Evolutionary conservation across 2,888 invertebrate species (phyloP).

Genomic region (Andrena dorsata): DNA sequence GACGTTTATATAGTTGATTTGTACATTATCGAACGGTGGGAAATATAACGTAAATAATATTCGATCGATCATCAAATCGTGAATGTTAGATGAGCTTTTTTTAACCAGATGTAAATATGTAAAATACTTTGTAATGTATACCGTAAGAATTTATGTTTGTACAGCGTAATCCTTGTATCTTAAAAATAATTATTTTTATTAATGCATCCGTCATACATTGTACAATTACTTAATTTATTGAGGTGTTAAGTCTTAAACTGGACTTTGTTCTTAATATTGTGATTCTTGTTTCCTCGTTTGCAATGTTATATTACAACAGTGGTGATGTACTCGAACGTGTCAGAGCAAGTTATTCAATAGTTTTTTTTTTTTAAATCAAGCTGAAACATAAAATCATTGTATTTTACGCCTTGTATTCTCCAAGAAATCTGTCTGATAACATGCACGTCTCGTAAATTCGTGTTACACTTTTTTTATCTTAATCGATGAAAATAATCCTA

Average conservation of each 20-base stretch:
- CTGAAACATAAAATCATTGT: constrained; percentile 57
- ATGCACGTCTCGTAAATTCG: neutral
- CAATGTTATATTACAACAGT: constrained; percentile 66
- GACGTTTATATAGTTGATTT: constrained; percentile 9
- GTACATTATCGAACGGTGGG: neutral
- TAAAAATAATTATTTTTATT: constrained; percentile 85
- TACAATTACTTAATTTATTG: constrained; percentile 78
- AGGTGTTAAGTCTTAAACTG: constrained; percentile 74
- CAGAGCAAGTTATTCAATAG: constrained; percentile 62
- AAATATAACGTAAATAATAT: constrained; percentile 10
- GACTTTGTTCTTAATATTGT: constrained; percentile 65
- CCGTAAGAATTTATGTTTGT: constrained; percentile 21
- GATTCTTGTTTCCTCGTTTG: constrained; percentile 58
- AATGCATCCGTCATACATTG: constrained; percentile 82
- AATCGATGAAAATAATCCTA: constrained; percentile 33
- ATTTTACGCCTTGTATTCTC: constrained; percentile 55
- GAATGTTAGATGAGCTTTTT: neutral
- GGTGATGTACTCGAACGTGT: constrained; percentile 60
- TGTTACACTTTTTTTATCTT: constrained; percentile 1
- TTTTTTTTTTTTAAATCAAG: constrained; percentile 50
- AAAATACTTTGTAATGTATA: constrained; percentile 10
- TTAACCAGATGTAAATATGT: constrained; percentile 24
- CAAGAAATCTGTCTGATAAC: constrained; percentile 52
- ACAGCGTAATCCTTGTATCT: constrained; percentile 74
- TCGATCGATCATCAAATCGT: neutral